Conservation (phyloP, 1,140 invertebrate species). For the Drosophila trapezifrons region DNA sequence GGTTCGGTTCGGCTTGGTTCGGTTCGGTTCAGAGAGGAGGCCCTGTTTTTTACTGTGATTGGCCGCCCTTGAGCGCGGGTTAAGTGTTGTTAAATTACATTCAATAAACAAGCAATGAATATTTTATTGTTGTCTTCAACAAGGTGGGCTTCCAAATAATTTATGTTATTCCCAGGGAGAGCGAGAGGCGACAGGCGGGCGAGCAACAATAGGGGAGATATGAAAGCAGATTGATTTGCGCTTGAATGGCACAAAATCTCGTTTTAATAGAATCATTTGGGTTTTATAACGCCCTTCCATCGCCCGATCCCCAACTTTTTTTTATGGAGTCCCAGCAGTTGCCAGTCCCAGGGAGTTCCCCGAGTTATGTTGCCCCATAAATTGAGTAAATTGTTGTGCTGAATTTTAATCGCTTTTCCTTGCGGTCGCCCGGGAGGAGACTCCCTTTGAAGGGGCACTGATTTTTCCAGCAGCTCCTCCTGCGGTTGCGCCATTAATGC, state of each 20-base stretch:
- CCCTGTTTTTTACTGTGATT: conserved; percentile 47
- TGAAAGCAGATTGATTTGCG: conserved; percentile 75
- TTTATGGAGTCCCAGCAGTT: conserved; percentile 67
- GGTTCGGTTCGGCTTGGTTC: neutral
- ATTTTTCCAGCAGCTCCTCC: conserved; percentile 20
- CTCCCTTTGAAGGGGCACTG: conserved; percentile 22
- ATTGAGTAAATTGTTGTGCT: conserved; percentile 76
- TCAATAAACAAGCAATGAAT: conserved; percentile 81
- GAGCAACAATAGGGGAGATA: neutral
- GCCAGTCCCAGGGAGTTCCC: neutral
- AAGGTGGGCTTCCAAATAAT: conserved; percentile 66
- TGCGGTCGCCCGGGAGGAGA: conserved; percentile 30
- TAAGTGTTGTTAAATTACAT: conserved; percentile 83
- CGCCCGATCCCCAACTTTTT: neutral
- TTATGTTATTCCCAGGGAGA: conserved; percentile 53
- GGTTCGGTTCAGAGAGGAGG: neutral
- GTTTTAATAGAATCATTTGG: conserved; percentile 80
- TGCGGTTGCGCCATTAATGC: conserved; percentile 13
- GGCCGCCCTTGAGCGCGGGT: conserved; percentile 57
- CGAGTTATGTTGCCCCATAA: conserved; percentile 74
- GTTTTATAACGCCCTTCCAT: conserved; percentile 55
- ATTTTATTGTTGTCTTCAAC: conserved; percentile 78
- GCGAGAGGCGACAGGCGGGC: too few relatives aligned
- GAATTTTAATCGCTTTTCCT: conserved; percentile 70
- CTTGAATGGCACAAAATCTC: conserved; percentile 77